These are phyloP conservation scores for Leucosticte australis DNA, from an alignment of 2,113 vertebrate species.

Conservation along the genomic window DNA sequence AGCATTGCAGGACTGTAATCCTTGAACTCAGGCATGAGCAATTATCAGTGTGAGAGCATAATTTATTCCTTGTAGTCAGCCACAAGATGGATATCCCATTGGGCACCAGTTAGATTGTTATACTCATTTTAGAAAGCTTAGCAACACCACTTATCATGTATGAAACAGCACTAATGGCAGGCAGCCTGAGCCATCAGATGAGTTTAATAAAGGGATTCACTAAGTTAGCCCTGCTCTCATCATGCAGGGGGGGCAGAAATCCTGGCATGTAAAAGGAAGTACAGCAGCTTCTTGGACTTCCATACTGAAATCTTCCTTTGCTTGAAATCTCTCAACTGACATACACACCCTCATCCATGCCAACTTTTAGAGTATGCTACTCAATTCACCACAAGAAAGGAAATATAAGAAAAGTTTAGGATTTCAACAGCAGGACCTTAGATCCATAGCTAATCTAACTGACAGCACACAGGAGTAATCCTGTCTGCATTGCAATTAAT, in stretches of 20 bases:
- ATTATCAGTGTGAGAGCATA: conserved; percentile 22
- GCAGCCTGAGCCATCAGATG: background rate
- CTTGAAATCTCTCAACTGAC: background rate
- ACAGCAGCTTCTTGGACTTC: background rate
- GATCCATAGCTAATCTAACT: background rate
- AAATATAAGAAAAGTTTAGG: background rate
- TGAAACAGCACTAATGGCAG: background rate
- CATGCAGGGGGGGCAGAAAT: background rate
- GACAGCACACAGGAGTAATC: background rate
- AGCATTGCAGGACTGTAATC: background rate
- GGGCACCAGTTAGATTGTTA: background rate
- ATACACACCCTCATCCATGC: background rate
- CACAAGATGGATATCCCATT: conserved; percentile 18
- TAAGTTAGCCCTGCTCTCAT: background rate
- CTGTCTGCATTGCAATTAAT: background rate
- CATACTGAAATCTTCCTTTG: background rate
- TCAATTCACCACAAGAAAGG: background rate
- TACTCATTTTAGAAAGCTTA: conserved; percentile 10
- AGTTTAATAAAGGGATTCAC: background rate
- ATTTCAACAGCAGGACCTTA: background rate
- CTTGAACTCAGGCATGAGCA: conserved; percentile 10
- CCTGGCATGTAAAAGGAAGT: background rate
- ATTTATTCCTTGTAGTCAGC: conserved; percentile 23
- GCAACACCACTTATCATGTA: background rate
- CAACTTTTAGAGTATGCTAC: background rate